phyloP scores from a whole-genome alignment of 2,888 invertebrate genomes.

The Anthrax anthrax region DNA sequence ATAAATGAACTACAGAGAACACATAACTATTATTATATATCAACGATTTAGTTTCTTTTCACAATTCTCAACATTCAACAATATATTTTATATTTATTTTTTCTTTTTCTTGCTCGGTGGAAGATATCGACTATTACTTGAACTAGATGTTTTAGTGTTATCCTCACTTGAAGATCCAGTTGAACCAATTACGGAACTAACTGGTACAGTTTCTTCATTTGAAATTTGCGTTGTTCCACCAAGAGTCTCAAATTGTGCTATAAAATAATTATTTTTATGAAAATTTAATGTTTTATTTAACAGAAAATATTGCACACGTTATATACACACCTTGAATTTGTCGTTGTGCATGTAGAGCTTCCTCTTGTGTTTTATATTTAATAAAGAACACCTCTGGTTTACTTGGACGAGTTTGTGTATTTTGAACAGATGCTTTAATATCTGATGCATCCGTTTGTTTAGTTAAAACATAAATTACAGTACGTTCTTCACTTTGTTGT shows the following conservation, averaged over 20 bases:
- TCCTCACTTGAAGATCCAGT: conserved; percentile 13
- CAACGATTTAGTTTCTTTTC: too few species aligned
- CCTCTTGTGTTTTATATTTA: conserved; percentile 27
- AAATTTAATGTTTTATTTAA: too few species aligned
- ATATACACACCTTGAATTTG: conserved; percentile 5
- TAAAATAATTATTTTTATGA: not conserved
- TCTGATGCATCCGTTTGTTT: conserved; percentile 28
- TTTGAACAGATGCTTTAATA: conserved; percentile 11
- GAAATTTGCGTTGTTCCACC: conserved; percentile 29
- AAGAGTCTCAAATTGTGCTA: conserved; percentile 31
- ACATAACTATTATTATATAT: too few species aligned
- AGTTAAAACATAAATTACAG: conserved; percentile 31
- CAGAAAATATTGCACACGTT: too few species aligned
- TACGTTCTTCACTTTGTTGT: conserved; percentile 30
- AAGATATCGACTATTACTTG: not conserved
- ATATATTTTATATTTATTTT: too few species aligned
- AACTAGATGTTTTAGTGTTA: not conserved
- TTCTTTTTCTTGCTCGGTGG: not conserved
- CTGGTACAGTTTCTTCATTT: conserved; percentile 30
- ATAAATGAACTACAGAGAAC: too few species aligned
- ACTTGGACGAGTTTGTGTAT: conserved; percentile 22
- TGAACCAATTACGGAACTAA: conserved; percentile 28
- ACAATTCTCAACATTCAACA: too few species aligned
- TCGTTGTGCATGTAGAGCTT: conserved; percentile 5
- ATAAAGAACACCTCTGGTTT: conserved; percentile 35